A percentile compares a stretch with the other conserved stretches of the same genome.
Evolutionary conservation across 2,888 invertebrate species (phyloP).

Genomic region (Hypena proboscidalis): DNA sequence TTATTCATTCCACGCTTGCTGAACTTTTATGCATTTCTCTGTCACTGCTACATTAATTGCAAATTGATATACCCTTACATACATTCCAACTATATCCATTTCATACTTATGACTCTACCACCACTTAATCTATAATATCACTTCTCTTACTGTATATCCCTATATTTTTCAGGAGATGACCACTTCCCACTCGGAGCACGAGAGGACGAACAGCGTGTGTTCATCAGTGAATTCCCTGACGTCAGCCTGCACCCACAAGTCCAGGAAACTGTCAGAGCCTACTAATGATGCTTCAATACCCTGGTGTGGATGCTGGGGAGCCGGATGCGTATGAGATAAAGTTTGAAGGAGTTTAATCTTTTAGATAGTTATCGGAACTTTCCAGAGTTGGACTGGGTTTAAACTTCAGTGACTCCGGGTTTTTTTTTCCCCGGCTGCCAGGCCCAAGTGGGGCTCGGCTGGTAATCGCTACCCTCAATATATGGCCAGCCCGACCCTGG

Average conservation of each 20-base stretch:
- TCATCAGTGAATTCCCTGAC: conserved; percentile 86
- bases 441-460: too few species aligned
- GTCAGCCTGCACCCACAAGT: conserved; percentile 86
- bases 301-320: conserved; percentile 95
- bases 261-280: conserved; percentile 86
- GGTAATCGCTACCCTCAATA: too few species aligned
- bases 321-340: conserved; percentile 91
- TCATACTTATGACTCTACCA: not conserved
- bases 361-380: too few species aligned
- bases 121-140: conserved; percentile 1
- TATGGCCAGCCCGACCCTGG: too few species aligned
- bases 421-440: too few species aligned
- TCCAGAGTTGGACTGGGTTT: too few species aligned
- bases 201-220: conserved; percentile 87
- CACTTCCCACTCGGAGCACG: conserved; percentile 86
- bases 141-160: not conserved
- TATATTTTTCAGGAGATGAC: conserved; percentile 80
- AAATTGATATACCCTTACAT: not conserved
- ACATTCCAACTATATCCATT: not conserved
- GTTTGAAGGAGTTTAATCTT: too few species aligned
- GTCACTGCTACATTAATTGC: too few species aligned
- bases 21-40: too few species aligned
- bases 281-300: conserved; percentile 88
- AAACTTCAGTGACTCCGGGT: too few species aligned
- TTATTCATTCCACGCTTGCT: too few species aligned